Percentiles rank a stretch among this genome's conserved stretches.
phyloP scores from a whole-genome alignment of 2,113 vertebrate species.

The Emydura subglobosa region DNA sequence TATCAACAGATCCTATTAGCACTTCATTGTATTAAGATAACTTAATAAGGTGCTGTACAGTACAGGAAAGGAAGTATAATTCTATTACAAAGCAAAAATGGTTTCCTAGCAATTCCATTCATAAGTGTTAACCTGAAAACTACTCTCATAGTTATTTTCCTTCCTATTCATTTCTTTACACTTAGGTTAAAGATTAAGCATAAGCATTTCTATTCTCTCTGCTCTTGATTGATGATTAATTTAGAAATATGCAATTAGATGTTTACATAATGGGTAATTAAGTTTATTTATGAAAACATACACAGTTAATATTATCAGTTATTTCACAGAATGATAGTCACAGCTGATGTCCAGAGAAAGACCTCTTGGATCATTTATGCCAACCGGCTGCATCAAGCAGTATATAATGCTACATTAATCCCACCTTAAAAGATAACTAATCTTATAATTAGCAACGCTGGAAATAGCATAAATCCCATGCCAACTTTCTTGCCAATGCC shows the following conservation, averaged over 20 bases:
- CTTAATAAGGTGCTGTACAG: background rate
- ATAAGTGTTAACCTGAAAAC: constrained; percentile 3
- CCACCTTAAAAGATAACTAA: background rate
- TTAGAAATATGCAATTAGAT: constrained; percentile 13
- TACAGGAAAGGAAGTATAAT: background rate
- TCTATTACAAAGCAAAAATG: background rate
- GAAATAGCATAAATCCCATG: background rate
- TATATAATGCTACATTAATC: background rate
- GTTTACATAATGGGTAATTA: constrained; percentile 18
- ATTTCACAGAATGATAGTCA: background rate
- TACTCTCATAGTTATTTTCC: background rate
- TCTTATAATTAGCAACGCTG: background rate
- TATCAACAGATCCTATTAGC: background rate
- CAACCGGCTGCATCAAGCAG: background rate
- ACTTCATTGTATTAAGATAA: constrained; percentile 17
- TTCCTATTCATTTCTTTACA: constrained; percentile 16
- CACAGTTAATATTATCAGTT: background rate
- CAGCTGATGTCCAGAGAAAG: background rate
- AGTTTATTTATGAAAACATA: background rate
- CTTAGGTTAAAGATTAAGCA: background rate
- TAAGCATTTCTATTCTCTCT: constrained; percentile 3
- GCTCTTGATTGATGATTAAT: constrained; percentile 20
- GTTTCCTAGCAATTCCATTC: constrained; percentile 15
- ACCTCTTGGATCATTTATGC: background rate
- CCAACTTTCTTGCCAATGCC: background rate